Conservation (phyloP, 2,113 vertebrate genomes). For the Sterrhoptilus dennistouni region DNA sequence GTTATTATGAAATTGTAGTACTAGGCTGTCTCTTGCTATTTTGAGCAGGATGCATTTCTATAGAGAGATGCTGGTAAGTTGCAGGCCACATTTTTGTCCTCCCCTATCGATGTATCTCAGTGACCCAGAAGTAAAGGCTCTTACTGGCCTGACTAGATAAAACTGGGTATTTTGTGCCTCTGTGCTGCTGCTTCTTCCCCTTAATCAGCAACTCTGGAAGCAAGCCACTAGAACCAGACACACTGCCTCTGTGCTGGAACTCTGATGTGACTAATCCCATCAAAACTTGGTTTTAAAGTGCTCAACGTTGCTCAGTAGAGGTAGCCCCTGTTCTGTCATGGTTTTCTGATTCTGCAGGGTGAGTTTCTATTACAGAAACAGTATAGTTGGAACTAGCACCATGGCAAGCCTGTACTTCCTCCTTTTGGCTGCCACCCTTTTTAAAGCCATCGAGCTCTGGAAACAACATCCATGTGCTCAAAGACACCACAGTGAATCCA, state of each 20-base stretch:
- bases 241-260: not conserved
- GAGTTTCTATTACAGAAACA: not conserved
- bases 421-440: not conserved
- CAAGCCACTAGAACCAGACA: not conserved
- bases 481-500: not conserved
- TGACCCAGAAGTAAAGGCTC: conserved; percentile 36
- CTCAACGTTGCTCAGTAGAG: not conserved
- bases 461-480: not conserved
- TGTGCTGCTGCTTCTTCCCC: conserved; percentile 17
- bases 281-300: conserved; percentile 26
- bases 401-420: not conserved
- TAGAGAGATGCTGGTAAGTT: not conserved
- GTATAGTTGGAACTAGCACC: not conserved
- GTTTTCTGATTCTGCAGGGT: not conserved
- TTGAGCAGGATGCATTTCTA: not conserved
- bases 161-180: conserved; percentile 28
- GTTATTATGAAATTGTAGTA: not conserved
- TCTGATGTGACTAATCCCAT: conserved; percentile 1
- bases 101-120: not conserved
- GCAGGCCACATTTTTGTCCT: conserved; percentile 17
- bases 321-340: not conserved
- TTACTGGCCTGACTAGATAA: conserved; percentile 35
- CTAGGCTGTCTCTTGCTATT: not conserved
- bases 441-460: not conserved
- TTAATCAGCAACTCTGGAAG: conserved; percentile 48